Evolutionary conservation across 2,888 invertebrate genomes (phyloP).

Genomic region (Polyommatus icarus): DNA sequence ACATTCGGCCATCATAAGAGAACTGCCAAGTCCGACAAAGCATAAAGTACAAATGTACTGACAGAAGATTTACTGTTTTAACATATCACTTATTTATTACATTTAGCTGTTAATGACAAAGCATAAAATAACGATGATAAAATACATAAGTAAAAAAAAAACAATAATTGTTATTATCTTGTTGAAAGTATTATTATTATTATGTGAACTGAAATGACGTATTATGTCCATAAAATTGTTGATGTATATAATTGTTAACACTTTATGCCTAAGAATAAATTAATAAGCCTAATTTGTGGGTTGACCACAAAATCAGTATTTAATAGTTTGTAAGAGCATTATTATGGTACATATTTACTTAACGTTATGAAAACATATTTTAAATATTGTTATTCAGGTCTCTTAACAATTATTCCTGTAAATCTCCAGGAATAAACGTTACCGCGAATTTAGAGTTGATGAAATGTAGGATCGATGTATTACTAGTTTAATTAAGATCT

Average conservation of each 20-base stretch:
- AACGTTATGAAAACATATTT: neutral
- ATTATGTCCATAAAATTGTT: neutral
- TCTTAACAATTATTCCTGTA: neutral
- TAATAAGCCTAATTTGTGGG: neutral
- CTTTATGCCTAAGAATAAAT: neutral
- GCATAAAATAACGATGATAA: neutral
- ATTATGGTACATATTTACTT: neutral
- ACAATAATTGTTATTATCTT: neutral
- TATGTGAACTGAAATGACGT: too few species aligned
- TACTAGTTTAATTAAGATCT: too few species aligned
- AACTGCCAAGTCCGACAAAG: slow-evolving; percentile 54
- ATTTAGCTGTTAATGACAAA: neutral
- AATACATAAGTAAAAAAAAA: neutral
- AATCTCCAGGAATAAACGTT: neutral
- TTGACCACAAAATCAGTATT: slow-evolving; percentile 29
- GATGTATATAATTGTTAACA: neutral
- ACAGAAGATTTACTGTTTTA: neutral
- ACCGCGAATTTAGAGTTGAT: too few species aligned
- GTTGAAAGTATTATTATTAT: neutral
- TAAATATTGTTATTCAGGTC: neutral
- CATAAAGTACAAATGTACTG: neutral
- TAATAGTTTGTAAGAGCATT: slow-evolving; percentile 22
- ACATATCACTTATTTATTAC: slow-evolving; percentile 39
- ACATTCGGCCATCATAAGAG: slow-evolving; percentile 72
- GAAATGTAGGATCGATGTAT: too few species aligned